These are phyloP conservation scores for Acronicta psi DNA, from an alignment of 2,888 invertebrate genomes.

Conservation along the genomic window DNA sequence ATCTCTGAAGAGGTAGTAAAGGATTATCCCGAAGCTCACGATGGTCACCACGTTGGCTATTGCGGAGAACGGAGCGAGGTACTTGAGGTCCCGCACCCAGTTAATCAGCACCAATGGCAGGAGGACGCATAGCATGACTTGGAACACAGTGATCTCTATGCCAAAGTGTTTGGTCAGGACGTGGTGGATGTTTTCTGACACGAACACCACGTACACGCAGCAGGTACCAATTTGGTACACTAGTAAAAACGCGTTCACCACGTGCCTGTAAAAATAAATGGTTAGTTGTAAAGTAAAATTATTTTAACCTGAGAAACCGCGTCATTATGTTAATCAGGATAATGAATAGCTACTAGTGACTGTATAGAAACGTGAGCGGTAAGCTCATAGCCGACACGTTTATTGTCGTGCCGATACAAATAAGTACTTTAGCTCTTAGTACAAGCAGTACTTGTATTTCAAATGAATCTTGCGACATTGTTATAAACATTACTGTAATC, in stretches of 20 bases:
- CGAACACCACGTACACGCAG: slow-evolving; percentile 98
- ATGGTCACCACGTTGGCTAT: slow-evolving; percentile 96
- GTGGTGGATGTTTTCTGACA: slow-evolving; percentile 94
- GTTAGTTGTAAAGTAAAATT: neutral
- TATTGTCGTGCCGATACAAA: neutral
- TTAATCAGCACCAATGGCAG: slow-evolving; percentile 94
- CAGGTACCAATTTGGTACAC: slow-evolving; percentile 98
- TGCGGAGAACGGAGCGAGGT: slow-evolving; percentile 96
- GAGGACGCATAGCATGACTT: slow-evolving; percentile 93
- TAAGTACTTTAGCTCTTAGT: neutral
- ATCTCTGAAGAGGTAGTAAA: slow-evolving; percentile 95
- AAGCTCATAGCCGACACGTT: neutral
- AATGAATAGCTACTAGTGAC: neutral
- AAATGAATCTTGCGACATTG: too few relatives aligned
- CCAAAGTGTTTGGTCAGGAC: slow-evolving; percentile 89
- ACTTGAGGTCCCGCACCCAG: slow-evolving; percentile 95
- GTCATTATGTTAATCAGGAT: slow-evolving; percentile 2
- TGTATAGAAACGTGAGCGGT: neutral
- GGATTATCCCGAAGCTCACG: slow-evolving; percentile 94
- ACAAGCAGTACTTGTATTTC: too few relatives aligned
- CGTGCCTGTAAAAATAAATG: slow-evolving; percentile 87
- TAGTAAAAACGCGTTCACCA: slow-evolving; percentile 93
- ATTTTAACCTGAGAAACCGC: neutral
- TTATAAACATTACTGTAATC: too few relatives aligned
- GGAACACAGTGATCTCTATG: slow-evolving; percentile 86